These are phyloP conservation scores for Myotis yumanensis DNA, from an alignment of 2,113 vertebrate genomes.

Conservation along the genomic window DNA sequence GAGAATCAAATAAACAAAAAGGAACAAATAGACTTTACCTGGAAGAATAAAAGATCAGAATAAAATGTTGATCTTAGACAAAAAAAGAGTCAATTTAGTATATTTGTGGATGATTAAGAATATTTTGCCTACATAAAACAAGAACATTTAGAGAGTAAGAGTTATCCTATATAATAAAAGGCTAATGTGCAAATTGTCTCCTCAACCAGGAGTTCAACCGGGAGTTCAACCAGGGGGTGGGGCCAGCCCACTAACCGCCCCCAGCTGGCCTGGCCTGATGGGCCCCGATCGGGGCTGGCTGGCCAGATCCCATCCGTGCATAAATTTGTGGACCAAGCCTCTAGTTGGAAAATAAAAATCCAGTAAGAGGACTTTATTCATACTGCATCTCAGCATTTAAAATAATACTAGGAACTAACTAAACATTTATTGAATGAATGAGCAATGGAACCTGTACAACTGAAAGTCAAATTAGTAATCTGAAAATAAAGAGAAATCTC, in stretches of 20 bases:
- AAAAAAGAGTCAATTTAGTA: neutral
- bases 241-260: too few relatives aligned
- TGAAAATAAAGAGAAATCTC: neutral
- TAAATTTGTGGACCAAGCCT: too few relatives aligned
- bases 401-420: neutral
- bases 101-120: neutral
- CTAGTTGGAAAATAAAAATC: neutral
- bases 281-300: too few relatives aligned
- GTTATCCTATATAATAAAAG: neutral
- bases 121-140: neutral
- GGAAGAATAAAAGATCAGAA: slow-evolving; percentile 26
- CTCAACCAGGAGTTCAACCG: too few relatives aligned
- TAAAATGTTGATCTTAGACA: neutral
- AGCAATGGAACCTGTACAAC: neutral
- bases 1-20: neutral
- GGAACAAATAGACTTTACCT: neutral
- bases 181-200: too few relatives aligned
- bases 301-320: too few relatives aligned
- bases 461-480: slow-evolving; percentile 16
- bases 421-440: neutral
- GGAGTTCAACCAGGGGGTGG: too few relatives aligned
- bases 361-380: neutral
- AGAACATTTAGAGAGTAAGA: neutral
- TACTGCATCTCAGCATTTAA: neutral
- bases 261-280: too few relatives aligned